phyloP scores from a whole-genome alignment of 2,888 invertebrate genomes.

The Bruchidius siliquastri region DNA sequence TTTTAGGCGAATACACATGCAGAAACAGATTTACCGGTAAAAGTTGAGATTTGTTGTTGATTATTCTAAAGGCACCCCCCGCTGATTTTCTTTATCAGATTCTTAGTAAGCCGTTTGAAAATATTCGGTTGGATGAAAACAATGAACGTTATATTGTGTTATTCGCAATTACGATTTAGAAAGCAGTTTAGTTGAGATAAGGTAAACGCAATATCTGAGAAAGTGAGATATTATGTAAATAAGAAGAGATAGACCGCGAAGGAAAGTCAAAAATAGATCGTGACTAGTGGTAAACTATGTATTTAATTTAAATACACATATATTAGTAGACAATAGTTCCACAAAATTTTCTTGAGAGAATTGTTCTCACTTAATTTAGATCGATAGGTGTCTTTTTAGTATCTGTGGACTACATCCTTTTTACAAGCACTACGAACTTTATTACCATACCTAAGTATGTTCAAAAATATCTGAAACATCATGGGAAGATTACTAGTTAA shows the following conservation, averaged over 20 bases:
- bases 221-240: not conserved
- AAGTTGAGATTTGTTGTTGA: not conserved
- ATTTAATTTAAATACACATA: too few relatives aligned
- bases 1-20: not conserved
- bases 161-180: not conserved
- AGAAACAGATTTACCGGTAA: not conserved
- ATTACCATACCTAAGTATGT: too few relatives aligned
- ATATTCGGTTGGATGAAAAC: not conserved
- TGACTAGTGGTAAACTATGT: too few relatives aligned
- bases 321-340: too few relatives aligned
- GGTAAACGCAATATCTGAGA: not conserved
- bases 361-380: too few relatives aligned
- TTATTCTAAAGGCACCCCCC: not conserved
- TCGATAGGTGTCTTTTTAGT: too few relatives aligned
- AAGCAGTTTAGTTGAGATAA: not conserved
- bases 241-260: not conserved
- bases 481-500: too few relatives aligned
- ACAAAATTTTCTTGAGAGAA: too few relatives aligned
- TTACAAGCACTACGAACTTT: too few relatives aligned
- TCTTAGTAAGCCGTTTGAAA: not conserved
- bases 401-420: too few relatives aligned
- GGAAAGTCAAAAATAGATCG: not conserved
- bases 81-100: not conserved
- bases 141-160: not conserved
- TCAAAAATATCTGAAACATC: too few relatives aligned